These are phyloP conservation scores for Nephrocerus scutellatus DNA, from an alignment of 2,888 invertebrate species.

Conservation along the genomic window DNA sequence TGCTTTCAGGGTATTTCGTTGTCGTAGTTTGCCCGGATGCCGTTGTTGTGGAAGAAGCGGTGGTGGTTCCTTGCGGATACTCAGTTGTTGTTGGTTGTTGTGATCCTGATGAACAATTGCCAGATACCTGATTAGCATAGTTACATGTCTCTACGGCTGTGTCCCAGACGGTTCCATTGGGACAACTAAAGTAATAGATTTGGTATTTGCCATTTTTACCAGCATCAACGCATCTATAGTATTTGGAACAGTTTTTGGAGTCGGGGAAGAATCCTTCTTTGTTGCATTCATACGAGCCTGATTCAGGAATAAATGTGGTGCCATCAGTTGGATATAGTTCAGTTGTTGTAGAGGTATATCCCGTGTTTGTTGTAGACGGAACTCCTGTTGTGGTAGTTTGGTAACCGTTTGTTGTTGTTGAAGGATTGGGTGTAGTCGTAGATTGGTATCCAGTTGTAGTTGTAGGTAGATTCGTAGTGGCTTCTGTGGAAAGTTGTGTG, in stretches of 20 bases:
- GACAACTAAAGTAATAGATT: conserved; percentile 52
- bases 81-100: conserved; percentile 1
- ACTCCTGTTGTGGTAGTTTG: conserved; percentile 23
- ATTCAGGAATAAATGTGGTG: conserved; percentile 11
- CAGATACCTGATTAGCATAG: conserved; percentile 37
- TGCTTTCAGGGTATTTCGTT: conserved; percentile 4
- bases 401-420: conserved; percentile 18
- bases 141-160: conserved; percentile 52
- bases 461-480: conserved; percentile 15
- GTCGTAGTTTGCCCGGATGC: conserved; percentile 7
- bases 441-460: conserved; percentile 12
- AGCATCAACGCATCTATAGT: conserved; percentile 51
- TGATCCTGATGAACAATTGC: conserved; percentile 35
- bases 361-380: conserved; percentile 13
- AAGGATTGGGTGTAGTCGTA: conserved; percentile 11
- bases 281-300: too few species aligned
- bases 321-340: conserved; percentile 9
- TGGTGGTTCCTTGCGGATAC: conserved; percentile 20
- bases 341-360: conserved; percentile 2
- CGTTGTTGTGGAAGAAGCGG: conserved; percentile 12
- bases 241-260: conserved; percentile 52
- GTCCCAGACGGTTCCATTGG: conserved; percentile 55
- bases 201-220: conserved; percentile 44
- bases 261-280: conserved; percentile 48
- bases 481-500: conserved; percentile 4